A percentile compares a stretch with the other conserved stretches of the same genome.
These are phyloP conservation scores for Drosophila mimica DNA, from an alignment of 2,888 invertebrate genomes.

Conservation along the genomic window DNA sequence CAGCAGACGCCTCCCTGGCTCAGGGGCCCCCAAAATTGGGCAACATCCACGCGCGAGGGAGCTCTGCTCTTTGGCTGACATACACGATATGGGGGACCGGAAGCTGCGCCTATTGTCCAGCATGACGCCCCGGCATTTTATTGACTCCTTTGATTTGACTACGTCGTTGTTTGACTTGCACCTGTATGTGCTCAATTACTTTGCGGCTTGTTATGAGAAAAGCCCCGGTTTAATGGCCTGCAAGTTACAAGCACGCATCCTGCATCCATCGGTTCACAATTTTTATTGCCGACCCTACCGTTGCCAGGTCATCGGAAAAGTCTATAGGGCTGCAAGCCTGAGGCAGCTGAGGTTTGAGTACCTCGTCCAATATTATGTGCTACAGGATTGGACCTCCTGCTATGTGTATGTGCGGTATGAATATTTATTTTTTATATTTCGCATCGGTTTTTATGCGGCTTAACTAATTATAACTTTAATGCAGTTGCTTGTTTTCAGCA, in stretches of 20 bases:
- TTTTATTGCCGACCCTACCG: neutral
- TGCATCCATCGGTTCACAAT: neutral
- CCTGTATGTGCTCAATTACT: neutral
- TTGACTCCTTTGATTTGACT: neutral
- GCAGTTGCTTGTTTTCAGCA: slow-evolving; percentile 42
- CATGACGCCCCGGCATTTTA: neutral
- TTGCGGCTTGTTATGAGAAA: neutral
- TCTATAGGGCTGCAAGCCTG: neutral
- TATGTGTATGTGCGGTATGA: neutral
- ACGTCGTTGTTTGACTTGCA: neutral
- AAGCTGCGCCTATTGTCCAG: neutral
- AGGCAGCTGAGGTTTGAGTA: neutral
- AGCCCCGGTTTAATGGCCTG: neutral
- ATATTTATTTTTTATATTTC: neutral
- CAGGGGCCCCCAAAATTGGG: neutral
- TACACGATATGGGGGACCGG: neutral
- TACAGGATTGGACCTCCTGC: neutral
- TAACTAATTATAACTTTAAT: slow-evolving; percentile 71
- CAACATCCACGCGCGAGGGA: neutral
- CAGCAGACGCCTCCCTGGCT: neutral
- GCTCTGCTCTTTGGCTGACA: neutral
- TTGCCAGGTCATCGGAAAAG: neutral
- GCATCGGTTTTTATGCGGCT: neutral
- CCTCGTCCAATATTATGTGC: neutral
- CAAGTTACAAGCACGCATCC: neutral